These are phyloP conservation scores for Charaxes varanes DNA, from an alignment of 1,140 invertebrate genomes.

Conservation along the genomic window DNA sequence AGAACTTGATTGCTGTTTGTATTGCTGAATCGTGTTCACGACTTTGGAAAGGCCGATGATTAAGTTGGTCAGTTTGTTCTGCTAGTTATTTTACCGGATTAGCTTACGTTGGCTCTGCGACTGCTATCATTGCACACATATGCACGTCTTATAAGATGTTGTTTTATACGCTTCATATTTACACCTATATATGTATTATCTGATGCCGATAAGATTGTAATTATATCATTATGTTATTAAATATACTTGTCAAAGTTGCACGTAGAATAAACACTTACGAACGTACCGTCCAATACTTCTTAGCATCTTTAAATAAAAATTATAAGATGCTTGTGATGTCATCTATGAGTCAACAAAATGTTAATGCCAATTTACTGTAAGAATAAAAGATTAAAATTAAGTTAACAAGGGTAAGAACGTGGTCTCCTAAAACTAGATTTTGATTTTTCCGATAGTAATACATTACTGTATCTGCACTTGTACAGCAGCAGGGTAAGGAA, in stretches of 20 bases:
- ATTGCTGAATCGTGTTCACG: constrained; percentile 31
- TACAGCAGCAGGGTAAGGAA: too few relatives aligned
- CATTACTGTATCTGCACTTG: too few relatives aligned
- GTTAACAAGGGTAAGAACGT: too few relatives aligned
- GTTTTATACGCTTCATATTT: constrained; percentile 3
- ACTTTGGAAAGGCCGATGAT: constrained; percentile 46
- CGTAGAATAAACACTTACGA: constrained; percentile 4
- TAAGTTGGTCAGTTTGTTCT: constrained; percentile 57
- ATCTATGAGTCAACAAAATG: constrained; percentile 16
- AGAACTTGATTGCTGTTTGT: constrained; percentile 51
- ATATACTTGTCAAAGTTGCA: not conserved
- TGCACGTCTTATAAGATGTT: not conserved
- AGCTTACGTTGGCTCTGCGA: not conserved
- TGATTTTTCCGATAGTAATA: too few relatives aligned
- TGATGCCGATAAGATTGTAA: constrained; percentile 1
- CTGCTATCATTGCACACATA: too few relatives aligned
- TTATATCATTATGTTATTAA: not conserved
- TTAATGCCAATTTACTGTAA: too few relatives aligned
- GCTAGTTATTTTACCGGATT: not conserved
- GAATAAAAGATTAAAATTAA: too few relatives aligned
- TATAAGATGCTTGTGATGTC: constrained; percentile 7
- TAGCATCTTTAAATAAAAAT: constrained; percentile 1
- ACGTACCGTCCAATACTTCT: too few relatives aligned
- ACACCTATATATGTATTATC: not conserved
- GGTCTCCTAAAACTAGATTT: too few relatives aligned